phyloP scores from a whole-genome alignment of 1,140 invertebrate species.

The Paraescarpia echinospica region DNA sequence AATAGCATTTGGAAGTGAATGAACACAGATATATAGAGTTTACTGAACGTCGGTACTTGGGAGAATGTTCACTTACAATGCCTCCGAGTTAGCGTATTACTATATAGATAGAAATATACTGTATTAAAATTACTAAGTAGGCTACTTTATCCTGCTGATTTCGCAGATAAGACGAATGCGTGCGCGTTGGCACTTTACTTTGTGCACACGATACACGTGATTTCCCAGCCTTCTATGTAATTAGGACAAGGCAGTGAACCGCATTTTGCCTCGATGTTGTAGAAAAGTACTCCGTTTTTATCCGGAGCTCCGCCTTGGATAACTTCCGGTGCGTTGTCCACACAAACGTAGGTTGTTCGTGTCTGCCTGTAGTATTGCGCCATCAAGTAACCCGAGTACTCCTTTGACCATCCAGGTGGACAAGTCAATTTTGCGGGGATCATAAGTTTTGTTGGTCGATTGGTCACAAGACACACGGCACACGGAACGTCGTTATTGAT shows the following conservation, averaged over 20 bases:
- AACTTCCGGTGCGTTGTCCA: constrained; percentile 28
- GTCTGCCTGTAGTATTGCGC: constrained; percentile 19
- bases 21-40: too few species aligned
- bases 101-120: too few species aligned
- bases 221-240: constrained; percentile 31
- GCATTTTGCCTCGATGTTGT: constrained; percentile 30
- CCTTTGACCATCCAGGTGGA: constrained; percentile 33
- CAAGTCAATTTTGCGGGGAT: constrained; percentile 35
- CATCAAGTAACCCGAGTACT: constrained; percentile 37
- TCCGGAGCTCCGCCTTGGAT: background rate
- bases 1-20: too few species aligned
- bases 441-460: constrained; percentile 28
- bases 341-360: constrained; percentile 13
- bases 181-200: constrained; percentile 16
- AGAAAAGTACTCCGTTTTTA: constrained; percentile 33
- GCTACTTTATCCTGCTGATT: too few species aligned
- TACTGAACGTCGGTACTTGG: too few species aligned
- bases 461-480: constrained; percentile 28
- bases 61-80: too few species aligned
- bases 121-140: too few species aligned
- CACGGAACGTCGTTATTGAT: constrained; percentile 33
- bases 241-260: constrained; percentile 35
- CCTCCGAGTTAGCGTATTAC: too few species aligned
- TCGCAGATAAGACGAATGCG: background rate
- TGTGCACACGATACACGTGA: constrained; percentile 40